phyloP scores from a whole-genome alignment of 1,140 invertebrate genomes.

The Lepidotrigona ventralis region DNA sequence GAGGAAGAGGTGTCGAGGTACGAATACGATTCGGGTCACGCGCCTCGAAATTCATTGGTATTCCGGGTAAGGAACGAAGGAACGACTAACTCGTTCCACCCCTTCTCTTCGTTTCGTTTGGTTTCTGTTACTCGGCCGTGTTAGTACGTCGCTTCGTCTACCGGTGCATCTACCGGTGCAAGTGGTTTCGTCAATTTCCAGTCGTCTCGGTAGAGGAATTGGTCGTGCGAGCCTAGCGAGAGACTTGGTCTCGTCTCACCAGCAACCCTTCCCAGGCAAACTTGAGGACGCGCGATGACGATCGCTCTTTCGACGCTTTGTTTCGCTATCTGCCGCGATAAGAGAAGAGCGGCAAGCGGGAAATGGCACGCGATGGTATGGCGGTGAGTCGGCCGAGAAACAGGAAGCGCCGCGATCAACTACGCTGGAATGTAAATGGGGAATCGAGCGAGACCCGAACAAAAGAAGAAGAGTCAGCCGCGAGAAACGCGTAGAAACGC shows the following conservation, averaged over 20 bases:
- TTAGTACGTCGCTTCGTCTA: not conserved
- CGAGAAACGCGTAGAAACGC: slow-evolving; percentile 3
- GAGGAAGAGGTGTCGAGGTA: not conserved
- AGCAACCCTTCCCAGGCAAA: not conserved
- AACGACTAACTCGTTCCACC: not conserved
- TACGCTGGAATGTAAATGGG: slow-evolving; percentile 58
- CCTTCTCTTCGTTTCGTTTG: not conserved
- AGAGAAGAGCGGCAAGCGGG: not conserved
- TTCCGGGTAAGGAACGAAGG: not conserved
- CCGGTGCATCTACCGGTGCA: slow-evolving; percentile 13
- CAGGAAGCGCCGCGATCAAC: slow-evolving; percentile 39
- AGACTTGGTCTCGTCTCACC: not conserved
- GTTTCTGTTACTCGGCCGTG: not conserved
- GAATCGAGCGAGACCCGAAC: slow-evolving; percentile 25
- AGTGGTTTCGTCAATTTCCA: slow-evolving; percentile 3
- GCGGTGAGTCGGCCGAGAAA: slow-evolving; percentile 19
- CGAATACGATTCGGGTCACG: slow-evolving; percentile 16
- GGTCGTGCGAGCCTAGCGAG: not conserved
- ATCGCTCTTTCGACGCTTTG: not conserved
- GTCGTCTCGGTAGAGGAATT: too few species aligned
- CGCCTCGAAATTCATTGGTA: slow-evolving; percentile 25
- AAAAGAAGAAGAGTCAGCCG: slow-evolving; percentile 16
- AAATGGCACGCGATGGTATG: slow-evolving; percentile 14
- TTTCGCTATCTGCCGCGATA: too few species aligned
- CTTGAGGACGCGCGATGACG: not conserved